These are phyloP conservation scores for Brachionus plicatilis DNA, from an alignment of 1,140 invertebrate genomes.

Conservation along the genomic window DNA sequence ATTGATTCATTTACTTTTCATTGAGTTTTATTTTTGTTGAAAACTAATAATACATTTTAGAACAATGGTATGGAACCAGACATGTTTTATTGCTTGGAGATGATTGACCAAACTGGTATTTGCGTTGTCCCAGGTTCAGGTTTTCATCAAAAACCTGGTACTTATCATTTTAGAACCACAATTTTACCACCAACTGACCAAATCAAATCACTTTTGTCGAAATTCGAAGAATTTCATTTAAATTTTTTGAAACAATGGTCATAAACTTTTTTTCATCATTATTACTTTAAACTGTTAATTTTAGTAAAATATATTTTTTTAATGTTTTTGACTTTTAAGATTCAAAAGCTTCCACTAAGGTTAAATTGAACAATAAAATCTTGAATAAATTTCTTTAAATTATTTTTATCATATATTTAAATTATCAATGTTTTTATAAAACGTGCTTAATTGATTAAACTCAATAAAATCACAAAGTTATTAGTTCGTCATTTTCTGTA, in stretches of 20 bases:
- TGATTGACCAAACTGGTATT: conserved; percentile 83
- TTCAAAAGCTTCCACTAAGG: too few relatives aligned
- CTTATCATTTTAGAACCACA: conserved; percentile 82
- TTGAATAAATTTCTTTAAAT: too few relatives aligned
- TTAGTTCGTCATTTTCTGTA: too few relatives aligned
- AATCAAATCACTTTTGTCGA: conserved; percentile 75
- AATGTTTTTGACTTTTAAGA: too few relatives aligned
- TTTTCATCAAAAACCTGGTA: conserved; percentile 86
- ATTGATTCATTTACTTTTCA: background rate
- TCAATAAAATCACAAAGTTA: too few relatives aligned
- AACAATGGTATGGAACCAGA: conserved; percentile 64
- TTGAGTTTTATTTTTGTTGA: too few relatives aligned
- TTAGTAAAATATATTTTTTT: background rate
- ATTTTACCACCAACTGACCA: conserved; percentile 83
- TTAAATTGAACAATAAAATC: too few relatives aligned
- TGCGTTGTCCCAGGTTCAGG: conserved; percentile 85
- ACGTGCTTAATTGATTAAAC: too few relatives aligned
- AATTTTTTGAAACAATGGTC: conserved; percentile 66
- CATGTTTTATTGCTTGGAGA: conserved; percentile 84
- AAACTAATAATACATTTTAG: background rate
- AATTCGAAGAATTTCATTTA: conserved; percentile 76
- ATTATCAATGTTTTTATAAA: too few relatives aligned
- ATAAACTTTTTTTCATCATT: background rate
- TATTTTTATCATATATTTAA: too few relatives aligned
- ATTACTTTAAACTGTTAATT: background rate